Evolutionary conservation across 2,113 vertebrate species (phyloP), one percentile per base, ranked within the genome.

Genomic region (Chitala chitala): DNA sequence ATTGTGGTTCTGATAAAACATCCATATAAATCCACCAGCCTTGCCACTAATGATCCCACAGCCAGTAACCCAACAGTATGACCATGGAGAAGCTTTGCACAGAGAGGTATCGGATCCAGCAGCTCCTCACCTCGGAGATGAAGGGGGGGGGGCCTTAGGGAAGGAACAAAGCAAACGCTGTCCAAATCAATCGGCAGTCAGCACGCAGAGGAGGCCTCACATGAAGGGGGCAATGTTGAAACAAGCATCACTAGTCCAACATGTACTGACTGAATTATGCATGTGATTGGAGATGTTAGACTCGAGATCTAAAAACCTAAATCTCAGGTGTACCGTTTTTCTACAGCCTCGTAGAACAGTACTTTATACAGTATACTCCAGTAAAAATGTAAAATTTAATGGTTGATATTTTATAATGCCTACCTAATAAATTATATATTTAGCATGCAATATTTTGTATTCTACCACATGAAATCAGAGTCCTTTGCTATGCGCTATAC

Each of bases 211-310:
- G 31, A 38, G 59, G 33, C 31, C 59, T 63, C 33, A 63, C 31
- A 15, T 63, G 31, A 63, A 63, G 1, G 59, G 38, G 59, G 38
- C 59, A 17, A 63, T 29, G 33, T 33, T 63, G 38, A n/a, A 63
- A 63, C 59, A 63, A 38, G 59, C 59, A 38, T 36, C 7, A 63
- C 17, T 36, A 33, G 38, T 63, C 59, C 38, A 42, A 66, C 38
- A 31, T 42, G 64, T 44, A 66, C 44, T 66, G 44, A 42, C 33
- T 66, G 38, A 66, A 66, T 66, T 66, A 66, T 26, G 22, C 64
- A 66, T 38, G 59, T 36, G 17, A 36, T 63, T 36, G 59, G 59
- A 63, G 31, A 63, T 36, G 59, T 63, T 63, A 46, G n/a, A 66
- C 40, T 40, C 40, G 40, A 40, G n/a, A 33, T 63, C 38, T 66